Evolutionary conservation across 2,113 vertebrate genomes (phyloP).

Genomic region (Chloebia gouldiae): DNA sequence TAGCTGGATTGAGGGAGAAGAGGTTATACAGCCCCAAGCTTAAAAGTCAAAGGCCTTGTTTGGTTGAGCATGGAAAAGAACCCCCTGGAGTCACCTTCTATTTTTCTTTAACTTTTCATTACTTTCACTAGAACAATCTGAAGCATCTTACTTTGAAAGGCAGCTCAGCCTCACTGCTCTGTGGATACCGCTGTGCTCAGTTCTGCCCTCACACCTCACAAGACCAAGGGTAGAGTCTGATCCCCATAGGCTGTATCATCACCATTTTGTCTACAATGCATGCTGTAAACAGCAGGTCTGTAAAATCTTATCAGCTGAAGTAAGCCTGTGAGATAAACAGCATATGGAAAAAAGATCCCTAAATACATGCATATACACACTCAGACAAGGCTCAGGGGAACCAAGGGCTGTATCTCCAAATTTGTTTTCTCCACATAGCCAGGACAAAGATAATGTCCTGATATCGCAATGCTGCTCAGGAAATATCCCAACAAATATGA

Average conservation of each 20-base stretch:
- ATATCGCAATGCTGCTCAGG: neutral
- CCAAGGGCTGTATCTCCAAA: neutral
- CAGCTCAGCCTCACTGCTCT: neutral
- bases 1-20: neutral
- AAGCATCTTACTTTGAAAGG: slow-evolving; percentile 18
- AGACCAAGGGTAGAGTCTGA: neutral
- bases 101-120: slow-evolving; percentile 23
- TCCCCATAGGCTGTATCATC: neutral
- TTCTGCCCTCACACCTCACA: neutral
- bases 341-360: neutral
- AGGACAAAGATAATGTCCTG: neutral
- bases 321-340: neutral
- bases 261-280: neutral
- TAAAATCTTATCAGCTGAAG: neutral
- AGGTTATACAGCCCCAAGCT: neutral
- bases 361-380: neutral
- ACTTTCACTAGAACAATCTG: neutral
- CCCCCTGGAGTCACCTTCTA: neutral
- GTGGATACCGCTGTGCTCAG: neutral
- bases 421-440: neutral
- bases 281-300: neutral
- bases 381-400: neutral
- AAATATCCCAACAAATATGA: neutral
- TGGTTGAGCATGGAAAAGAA: neutral
- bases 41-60: slow-evolving; percentile 6